Evolutionary conservation across 2,113 vertebrate species (phyloP), one percentile per base, ranked within the genome.

Genomic region (Platichthys stellatus): DNA sequence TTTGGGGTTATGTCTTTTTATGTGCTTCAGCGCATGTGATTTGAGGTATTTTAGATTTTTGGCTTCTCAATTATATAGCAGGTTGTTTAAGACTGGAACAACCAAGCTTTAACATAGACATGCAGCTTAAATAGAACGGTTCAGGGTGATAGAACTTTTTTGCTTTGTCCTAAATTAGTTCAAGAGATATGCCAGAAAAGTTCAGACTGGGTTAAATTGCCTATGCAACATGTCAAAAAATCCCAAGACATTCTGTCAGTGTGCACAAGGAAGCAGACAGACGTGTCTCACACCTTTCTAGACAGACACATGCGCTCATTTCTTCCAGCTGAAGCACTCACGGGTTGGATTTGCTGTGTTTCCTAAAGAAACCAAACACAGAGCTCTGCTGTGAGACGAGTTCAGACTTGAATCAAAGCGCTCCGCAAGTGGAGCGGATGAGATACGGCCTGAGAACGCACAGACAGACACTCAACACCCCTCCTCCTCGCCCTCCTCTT

Each of bases 321-420:
- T 26, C 7, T 35, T 67, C 72, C 84, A 69, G 59, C 79, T 76
- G 17, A 45, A 57, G 57, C 59, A 9, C 75, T 72, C 18, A 49
- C 82, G 84, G 82, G 82, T 84, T 88, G 83, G 82, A 81, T 86
- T 77, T 68, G 54, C 60, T n/a, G 61, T 17, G 49, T 63, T 70
- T 23, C 62, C 71, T 35, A 10, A 67, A 51, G 71, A 47, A 20
- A 63, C 28, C 70, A 51, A 76, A 58, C 23, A 63, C 28, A 56
- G 49, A 23, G 71, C 75, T 68, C 53, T 17, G 24, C 60, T 31
- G 21, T 23, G 31, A 10, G 74, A 80, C 90, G 64, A 75, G 91
- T 84, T 78, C 85, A 84, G 89, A 88, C 91, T 81, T 86, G 90
- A 87, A 80, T 53, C 63, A 74, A 63, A 60, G 60, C 80, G 57